These are phyloP conservation scores for Ellobius talpinus DNA, from an alignment of 2,113 vertebrate species.

Conservation along the genomic window DNA sequence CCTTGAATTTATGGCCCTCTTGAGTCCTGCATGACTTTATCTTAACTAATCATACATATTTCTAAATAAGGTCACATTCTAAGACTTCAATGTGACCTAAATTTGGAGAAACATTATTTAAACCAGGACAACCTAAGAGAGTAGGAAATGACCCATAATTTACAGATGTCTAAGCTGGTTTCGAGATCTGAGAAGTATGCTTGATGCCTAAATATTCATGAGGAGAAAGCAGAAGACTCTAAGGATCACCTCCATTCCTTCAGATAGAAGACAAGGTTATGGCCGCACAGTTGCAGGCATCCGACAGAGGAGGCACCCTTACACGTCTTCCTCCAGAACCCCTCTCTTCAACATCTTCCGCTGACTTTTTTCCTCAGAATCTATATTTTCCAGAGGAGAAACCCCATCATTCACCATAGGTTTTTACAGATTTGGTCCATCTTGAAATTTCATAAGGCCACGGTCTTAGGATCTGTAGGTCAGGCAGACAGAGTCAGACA, in stretches of 20 bases:
- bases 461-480: not conserved
- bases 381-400: not conserved
- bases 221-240: not conserved
- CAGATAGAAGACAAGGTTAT: not conserved
- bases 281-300: not conserved
- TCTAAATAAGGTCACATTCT: constrained; percentile 56
- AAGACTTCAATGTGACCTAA: not conserved
- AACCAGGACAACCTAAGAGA: not conserved
- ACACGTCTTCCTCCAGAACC: not conserved
- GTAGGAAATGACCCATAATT: not conserved
- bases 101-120: not conserved
- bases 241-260: not conserved
- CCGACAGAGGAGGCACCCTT: not conserved
- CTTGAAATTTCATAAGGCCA: not conserved
- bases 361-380: not conserved
- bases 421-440: constrained; percentile 35
- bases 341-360: not conserved
- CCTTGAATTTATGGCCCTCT: not conserved
- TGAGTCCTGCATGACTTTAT: not conserved
- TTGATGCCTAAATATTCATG: not conserved
- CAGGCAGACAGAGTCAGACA: not conserved
- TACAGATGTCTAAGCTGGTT: not conserved
- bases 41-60: constrained; percentile 8
- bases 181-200: not conserved
- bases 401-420: not conserved